These are phyloP conservation scores for Matsumyia berberina DNA, from an alignment of 2,888 invertebrate genomes.

Conservation along the genomic window DNA sequence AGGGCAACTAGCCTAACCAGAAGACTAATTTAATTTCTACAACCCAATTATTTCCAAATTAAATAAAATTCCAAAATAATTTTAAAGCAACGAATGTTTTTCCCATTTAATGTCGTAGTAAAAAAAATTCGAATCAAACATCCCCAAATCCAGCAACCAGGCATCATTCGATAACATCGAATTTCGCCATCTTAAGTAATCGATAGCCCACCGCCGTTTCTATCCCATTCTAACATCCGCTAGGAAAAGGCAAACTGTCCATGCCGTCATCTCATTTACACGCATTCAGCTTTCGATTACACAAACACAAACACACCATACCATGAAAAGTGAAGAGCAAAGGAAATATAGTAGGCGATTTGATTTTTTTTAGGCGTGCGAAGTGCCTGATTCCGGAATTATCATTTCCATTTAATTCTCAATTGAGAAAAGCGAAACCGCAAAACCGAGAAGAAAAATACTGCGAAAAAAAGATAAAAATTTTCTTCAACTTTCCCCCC, in stretches of 20 bases:
- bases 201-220: background rate
- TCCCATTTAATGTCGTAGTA: no score
- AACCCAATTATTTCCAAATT: no score
- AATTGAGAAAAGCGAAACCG: slow-evolving; percentile 45
- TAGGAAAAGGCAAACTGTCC: no score
- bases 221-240: background rate
- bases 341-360: slow-evolving; percentile 69
- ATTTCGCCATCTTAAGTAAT: slow-evolving; percentile 48
- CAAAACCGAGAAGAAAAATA: slow-evolving; percentile 35
- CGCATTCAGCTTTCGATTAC: slow-evolving; percentile 15
- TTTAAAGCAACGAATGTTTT: no score
- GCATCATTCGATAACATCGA: slow-evolving; percentile 27
- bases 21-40: no score
- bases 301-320: slow-evolving; percentile 22
- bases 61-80: no score
- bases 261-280: slow-evolving; percentile 2
- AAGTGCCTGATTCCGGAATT: slow-evolving; percentile 68
- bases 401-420: slow-evolving; percentile 59
- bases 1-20: no score
- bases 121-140: slow-evolving; percentile 44
- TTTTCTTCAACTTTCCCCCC: slow-evolving; percentile 17
- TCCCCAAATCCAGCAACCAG: background rate
- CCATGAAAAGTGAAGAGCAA: slow-evolving; percentile 40
- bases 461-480: slow-evolving; percentile 18
- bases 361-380: slow-evolving; percentile 74